phyloP scores from a whole-genome alignment of 2,888 invertebrate genomes.

The Calameuta idolon region DNA sequence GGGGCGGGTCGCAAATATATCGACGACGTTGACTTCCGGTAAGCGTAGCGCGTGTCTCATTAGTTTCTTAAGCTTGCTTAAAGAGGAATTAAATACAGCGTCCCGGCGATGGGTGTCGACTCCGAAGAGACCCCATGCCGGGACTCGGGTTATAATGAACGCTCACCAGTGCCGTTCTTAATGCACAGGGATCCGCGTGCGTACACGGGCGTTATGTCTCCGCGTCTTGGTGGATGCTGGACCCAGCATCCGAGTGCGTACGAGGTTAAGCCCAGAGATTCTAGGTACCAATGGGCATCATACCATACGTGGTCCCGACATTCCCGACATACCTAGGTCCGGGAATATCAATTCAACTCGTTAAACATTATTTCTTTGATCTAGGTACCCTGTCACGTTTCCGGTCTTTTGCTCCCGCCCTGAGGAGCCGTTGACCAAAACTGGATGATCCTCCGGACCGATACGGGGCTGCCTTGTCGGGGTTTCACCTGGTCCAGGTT shows the following conservation, averaged over 20 bases:
- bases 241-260: not conserved
- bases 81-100: slow-evolving; percentile 56
- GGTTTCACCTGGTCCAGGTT: not conserved
- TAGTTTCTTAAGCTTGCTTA: slow-evolving; percentile 54
- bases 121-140: slow-evolving; percentile 53
- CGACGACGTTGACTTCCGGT: slow-evolving; percentile 41
- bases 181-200: slow-evolving; percentile 24
- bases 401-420: not conserved
- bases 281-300: not conserved
- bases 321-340: not conserved
- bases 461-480: not conserved
- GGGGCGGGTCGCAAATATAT: not conserved
- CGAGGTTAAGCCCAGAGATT: not conserved
- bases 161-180: slow-evolving; percentile 49
- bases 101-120: slow-evolving; percentile 56
- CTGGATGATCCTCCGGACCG: not conserved
- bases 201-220: slow-evolving; percentile 3
- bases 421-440: not conserved
- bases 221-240: not conserved
- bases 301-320: not conserved
- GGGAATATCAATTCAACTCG: not conserved
- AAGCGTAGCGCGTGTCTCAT: slow-evolving; percentile 53
- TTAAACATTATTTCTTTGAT: not conserved
- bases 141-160: slow-evolving; percentile 55
- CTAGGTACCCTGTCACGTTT: not conserved